A percentile compares a stretch with the other conserved stretches of the same genome.
Conservation (phyloP, 2,888 invertebrate species). For the Limnephilus lunatus region DNA sequence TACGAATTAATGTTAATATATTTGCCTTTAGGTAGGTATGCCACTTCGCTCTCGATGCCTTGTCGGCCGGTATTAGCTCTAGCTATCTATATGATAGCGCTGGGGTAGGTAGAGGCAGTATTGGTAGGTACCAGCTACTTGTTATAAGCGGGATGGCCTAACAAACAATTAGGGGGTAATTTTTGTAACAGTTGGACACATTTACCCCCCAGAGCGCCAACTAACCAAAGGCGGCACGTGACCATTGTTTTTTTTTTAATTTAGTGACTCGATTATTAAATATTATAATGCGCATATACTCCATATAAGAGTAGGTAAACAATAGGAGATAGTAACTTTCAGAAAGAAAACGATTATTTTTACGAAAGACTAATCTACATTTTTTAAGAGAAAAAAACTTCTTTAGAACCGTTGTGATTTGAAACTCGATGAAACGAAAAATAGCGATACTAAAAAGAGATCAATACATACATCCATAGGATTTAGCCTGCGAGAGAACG, state of each 20-base stretch:
- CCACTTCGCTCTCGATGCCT: not conserved
- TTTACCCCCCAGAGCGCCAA: constrained; percentile 58
- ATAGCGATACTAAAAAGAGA: too few species aligned
- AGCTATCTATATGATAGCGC: not conserved
- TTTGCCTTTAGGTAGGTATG: not conserved
- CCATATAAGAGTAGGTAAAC: not conserved
- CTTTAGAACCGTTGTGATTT: too few species aligned
- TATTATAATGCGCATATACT: not conserved
- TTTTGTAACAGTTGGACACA: constrained; percentile 67
- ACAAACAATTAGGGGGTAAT: constrained; percentile 67
- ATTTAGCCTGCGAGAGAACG: too few species aligned
- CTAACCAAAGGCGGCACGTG: constrained; percentile 44
- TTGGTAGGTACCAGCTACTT: constrained; percentile 34
- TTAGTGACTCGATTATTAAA: not conserved
- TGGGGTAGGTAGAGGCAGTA: not conserved
- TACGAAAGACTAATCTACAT: too few species aligned
- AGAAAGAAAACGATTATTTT: too few species aligned
- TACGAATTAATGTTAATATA: not conserved
- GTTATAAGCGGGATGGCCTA: constrained; percentile 60
- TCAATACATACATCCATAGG: too few species aligned
- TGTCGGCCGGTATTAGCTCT: not conserved
- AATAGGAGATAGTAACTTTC: too few species aligned
- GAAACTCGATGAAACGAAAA: too few species aligned
- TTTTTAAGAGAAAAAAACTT: too few species aligned
- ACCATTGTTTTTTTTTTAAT: too few species aligned